phyloP scores from a whole-genome alignment of 2,113 vertebrate species.

The Agelaius tricolor region DNA sequence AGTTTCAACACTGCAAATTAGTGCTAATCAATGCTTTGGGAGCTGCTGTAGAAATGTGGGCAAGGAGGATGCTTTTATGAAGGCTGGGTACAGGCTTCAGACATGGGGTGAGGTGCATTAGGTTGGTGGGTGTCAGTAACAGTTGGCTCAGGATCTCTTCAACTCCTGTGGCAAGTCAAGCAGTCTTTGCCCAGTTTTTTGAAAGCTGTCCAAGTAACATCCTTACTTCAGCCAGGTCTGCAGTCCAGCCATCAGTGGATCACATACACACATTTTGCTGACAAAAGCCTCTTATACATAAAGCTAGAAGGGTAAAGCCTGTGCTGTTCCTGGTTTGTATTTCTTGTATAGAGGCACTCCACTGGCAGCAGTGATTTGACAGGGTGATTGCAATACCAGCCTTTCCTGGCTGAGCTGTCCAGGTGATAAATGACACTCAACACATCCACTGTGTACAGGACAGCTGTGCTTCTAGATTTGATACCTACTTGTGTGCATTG shows the following conservation, averaged over 20 bases:
- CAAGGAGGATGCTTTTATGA: not conserved
- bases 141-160: fast-evolving
- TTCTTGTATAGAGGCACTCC: not conserved
- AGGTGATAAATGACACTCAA: not conserved
- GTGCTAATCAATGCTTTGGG: not conserved
- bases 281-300: not conserved
- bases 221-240: not conserved
- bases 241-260: not conserved
- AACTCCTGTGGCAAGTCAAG: not conserved
- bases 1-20: not conserved
- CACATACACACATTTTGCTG: not conserved
- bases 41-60: not conserved
- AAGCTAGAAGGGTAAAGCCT: not conserved
- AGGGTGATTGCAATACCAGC: not conserved
- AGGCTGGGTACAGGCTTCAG: not conserved
- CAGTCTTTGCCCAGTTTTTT: not conserved
- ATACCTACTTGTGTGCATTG: not conserved
- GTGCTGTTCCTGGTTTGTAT: fast-evolving
- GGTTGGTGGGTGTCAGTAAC: not conserved
- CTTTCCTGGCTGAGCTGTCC: not conserved
- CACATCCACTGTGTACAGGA: fast-evolving
- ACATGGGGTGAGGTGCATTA: fast-evolving
- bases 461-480: not conserved
- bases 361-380: not conserved
- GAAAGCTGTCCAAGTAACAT: not conserved